phyloP scores from a whole-genome alignment of 2,113 vertebrate genomes.

The Halcyon malimbica region DNA sequence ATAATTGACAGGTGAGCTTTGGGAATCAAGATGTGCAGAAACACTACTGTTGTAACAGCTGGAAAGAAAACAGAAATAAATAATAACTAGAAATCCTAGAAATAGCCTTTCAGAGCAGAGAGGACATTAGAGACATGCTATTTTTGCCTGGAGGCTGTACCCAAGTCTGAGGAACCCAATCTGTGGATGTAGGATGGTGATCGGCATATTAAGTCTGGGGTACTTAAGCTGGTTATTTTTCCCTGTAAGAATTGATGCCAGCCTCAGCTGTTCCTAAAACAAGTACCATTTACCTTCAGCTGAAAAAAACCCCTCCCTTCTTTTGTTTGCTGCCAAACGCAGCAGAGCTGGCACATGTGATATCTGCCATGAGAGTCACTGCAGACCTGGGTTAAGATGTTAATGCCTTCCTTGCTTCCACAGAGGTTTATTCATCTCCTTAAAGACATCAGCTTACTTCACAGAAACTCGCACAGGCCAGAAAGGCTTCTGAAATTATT shows the following conservation, averaged over 20 bases:
- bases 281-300: not conserved
- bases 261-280: not conserved
- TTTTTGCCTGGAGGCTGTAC: not conserved
- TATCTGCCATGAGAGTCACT: not conserved
- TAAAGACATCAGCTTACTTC: not conserved
- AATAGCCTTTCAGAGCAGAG: not conserved
- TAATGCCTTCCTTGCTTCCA: not conserved
- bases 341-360: not conserved
- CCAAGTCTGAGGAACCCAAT: not conserved
- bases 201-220: not conserved
- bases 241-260: not conserved
- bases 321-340: not conserved
- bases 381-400: fast-evolving
- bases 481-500: not conserved
- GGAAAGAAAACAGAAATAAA: not conserved
- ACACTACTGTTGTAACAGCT: not conserved
- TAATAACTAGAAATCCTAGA: not conserved
- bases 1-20: not conserved
- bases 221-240: not conserved
- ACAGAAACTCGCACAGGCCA: not conserved
- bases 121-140: not conserved
- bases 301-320: not conserved
- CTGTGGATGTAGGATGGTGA: not conserved
- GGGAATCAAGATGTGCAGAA: not conserved
- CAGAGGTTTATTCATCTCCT: not conserved